Conservation (phyloP, 2,797 vertebrate genomes). For the Pogoniulus pusillus region DNA sequence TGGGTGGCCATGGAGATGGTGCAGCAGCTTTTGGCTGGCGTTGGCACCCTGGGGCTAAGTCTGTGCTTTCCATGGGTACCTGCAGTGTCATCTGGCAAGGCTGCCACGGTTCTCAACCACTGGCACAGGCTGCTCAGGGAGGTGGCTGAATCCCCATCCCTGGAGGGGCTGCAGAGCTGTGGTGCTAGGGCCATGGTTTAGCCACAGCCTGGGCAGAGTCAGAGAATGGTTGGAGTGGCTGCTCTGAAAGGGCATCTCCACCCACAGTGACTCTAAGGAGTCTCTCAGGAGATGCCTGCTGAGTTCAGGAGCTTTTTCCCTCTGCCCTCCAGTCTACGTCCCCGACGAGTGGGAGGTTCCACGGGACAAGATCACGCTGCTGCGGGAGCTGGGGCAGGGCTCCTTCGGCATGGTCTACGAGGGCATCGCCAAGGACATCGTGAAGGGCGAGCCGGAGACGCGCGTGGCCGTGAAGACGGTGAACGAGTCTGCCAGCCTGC, state of each 20-base stretch:
- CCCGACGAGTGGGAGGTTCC: constrained; percentile 97
- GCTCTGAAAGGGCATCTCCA: background rate
- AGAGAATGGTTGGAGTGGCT: too few species aligned
- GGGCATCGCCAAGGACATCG: constrained; percentile 90
- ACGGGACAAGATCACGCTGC: constrained; percentile 90
- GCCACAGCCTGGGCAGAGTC: too few species aligned
- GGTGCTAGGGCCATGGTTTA: background rate
- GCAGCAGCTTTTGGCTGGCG: background rate
- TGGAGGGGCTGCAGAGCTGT: background rate
- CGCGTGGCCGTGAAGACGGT: constrained; percentile 95
- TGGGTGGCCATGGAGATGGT: accelerated
- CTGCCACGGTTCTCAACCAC: background rate
- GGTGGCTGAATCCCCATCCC: background rate
- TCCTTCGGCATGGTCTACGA: constrained; percentile 99
- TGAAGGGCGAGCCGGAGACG: constrained; percentile 91
- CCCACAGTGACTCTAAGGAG: background rate
- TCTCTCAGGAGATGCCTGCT: background rate
- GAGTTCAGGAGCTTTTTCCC: constrained; percentile 11
- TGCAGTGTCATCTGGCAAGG: background rate
- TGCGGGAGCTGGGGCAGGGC: constrained; percentile 94
- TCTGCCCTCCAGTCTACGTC: constrained; percentile 85
- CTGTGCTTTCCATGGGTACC: background rate
- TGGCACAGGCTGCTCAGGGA: background rate
- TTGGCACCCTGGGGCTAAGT: background rate
- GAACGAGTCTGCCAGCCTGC: constrained; percentile 92